Evolutionary conservation across 2,797 vertebrate species (phyloP).

Genomic region (Coranthus polyacanthus): DNA sequence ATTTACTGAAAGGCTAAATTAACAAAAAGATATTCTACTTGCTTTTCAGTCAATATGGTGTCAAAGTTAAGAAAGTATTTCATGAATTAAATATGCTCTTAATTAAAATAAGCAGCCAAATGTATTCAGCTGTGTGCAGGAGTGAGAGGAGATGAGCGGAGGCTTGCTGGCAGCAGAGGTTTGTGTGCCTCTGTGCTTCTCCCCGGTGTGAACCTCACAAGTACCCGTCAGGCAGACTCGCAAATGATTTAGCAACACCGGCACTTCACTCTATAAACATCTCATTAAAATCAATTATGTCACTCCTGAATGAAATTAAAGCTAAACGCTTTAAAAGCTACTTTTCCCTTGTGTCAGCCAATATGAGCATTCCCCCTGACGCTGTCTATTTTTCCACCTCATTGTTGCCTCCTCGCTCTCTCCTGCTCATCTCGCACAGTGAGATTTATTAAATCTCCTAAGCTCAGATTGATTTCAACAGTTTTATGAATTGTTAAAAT

Average conservation of each 20-base stretch:
- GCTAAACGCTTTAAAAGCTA: conserved; percentile 87
- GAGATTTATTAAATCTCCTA: conserved; percentile 90
- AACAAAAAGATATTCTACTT: conserved; percentile 5
- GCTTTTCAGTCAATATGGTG: conserved; percentile 17
- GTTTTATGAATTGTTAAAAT: conserved; percentile 93
- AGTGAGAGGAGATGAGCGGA: conserved; percentile 35
- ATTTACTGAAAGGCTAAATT: conserved; percentile 3
- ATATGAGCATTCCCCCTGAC: conserved; percentile 90
- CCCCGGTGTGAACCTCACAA: conserved; percentile 58
- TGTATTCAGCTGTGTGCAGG: conserved; percentile 30
- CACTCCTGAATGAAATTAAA: conserved; percentile 90
- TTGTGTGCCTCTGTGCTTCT: conserved; percentile 59
- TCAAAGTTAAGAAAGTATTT: conserved; percentile 42
- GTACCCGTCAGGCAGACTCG: conserved; percentile 75
- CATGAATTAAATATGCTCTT: conserved; percentile 48
- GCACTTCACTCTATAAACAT: conserved; percentile 84
- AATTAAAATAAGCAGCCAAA: conserved; percentile 54
- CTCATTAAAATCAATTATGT: conserved; percentile 90
- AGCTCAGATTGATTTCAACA: conserved; percentile 88
- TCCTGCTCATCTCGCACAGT: conserved; percentile 53
- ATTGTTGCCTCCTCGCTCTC: conserved; percentile 46
- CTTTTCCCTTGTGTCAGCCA: conserved; percentile 83
- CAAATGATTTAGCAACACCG: conserved; percentile 83
- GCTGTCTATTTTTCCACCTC: conserved; percentile 78
- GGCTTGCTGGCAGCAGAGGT: conserved; percentile 58